These are phyloP conservation scores for Sarcophaga variegata DNA, from an alignment of 2,888 invertebrate species.

Conservation along the genomic window DNA sequence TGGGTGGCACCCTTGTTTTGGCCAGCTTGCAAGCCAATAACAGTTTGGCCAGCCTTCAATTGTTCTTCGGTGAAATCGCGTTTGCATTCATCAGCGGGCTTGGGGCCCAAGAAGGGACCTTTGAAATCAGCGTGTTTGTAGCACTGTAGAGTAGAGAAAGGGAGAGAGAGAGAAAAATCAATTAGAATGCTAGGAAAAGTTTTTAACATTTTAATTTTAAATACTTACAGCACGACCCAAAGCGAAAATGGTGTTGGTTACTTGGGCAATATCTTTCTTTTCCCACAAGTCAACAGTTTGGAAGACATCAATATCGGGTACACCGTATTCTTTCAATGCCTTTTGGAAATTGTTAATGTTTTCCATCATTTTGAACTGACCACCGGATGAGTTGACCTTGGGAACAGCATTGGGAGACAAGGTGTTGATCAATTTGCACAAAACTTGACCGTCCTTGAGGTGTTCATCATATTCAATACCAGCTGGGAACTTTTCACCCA, in stretches of 20 bases:
- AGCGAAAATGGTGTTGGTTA: constrained; percentile 92
- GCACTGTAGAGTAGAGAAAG: constrained; percentile 83
- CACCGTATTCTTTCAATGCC: constrained; percentile 93
- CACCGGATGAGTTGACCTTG: constrained; percentile 96
- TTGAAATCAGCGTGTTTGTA: constrained; percentile 92
- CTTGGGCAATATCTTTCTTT: constrained; percentile 93
- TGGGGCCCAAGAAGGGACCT: constrained; percentile 96
- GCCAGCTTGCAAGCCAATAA: constrained; percentile 97
- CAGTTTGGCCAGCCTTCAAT: constrained; percentile 92
- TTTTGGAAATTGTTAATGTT: constrained; percentile 97
- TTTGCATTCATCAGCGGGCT: constrained; percentile 96
- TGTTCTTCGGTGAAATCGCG: constrained; percentile 97
- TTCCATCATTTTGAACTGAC: constrained; percentile 99
- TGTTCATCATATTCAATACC: constrained; percentile 93
- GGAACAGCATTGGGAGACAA: constrained; percentile 92
- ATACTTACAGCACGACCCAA: constrained; percentile 90
- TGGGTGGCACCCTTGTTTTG: constrained; percentile 98
- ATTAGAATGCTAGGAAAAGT: neutral
- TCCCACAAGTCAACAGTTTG: constrained; percentile 98
- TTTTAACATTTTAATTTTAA: neutral
- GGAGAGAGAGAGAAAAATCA: neutral
- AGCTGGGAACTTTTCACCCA: constrained; percentile 94
- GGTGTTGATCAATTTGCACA: constrained; percentile 97
- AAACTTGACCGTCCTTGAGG: constrained; percentile 94
- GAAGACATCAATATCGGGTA: constrained; percentile 95